A percentile compares a stretch with the other conserved stretches of the same genome.
Conservation (phyloP, 2,888 invertebrate species). For the Eustalomyia histrio region DNA sequence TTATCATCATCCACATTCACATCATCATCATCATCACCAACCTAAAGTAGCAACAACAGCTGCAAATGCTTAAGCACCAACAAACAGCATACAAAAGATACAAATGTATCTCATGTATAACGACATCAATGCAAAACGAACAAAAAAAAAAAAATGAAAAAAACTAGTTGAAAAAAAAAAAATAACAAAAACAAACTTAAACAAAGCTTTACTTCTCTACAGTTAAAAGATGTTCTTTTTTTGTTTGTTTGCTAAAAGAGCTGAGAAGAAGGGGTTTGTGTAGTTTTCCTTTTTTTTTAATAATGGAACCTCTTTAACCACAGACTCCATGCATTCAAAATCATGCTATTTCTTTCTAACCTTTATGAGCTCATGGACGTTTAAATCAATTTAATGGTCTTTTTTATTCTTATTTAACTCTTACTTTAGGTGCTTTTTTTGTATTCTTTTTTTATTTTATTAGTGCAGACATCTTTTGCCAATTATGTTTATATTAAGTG, state of each 20-base stretch:
- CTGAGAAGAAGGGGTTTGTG: not conserved
- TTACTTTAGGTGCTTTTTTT: conserved; percentile 57
- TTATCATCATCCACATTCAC: conserved; percentile 47
- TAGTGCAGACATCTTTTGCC: conserved; percentile 67
- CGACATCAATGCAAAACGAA: conserved; percentile 63
- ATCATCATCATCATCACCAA: conserved; percentile 46
- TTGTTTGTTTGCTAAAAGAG: conserved; percentile 4
- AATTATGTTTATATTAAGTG: conserved; percentile 67
- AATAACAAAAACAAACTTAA: conserved; percentile 13
- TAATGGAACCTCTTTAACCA: conserved; percentile 64
- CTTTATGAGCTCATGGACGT: conserved; percentile 1
- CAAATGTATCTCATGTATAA: conserved; percentile 72
- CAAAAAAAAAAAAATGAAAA: conserved; percentile 17
- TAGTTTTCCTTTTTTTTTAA: conserved; percentile 54
- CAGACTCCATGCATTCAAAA: conserved; percentile 57
- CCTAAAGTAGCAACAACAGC: conserved; percentile 67
- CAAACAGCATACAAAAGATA: conserved; percentile 76
- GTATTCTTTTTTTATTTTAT: conserved; percentile 36
- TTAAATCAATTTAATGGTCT: conserved; percentile 61
- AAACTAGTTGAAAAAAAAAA: conserved; percentile 46
- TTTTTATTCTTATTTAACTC: conserved; percentile 49
- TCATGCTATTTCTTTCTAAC: conserved; percentile 50
- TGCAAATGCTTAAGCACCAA: conserved; percentile 71
- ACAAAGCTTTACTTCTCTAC: conserved; percentile 11
- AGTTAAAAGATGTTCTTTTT: conserved; percentile 28